Conservation (phyloP, 2,113 vertebrate species). For the Heliornis fulica region DNA sequence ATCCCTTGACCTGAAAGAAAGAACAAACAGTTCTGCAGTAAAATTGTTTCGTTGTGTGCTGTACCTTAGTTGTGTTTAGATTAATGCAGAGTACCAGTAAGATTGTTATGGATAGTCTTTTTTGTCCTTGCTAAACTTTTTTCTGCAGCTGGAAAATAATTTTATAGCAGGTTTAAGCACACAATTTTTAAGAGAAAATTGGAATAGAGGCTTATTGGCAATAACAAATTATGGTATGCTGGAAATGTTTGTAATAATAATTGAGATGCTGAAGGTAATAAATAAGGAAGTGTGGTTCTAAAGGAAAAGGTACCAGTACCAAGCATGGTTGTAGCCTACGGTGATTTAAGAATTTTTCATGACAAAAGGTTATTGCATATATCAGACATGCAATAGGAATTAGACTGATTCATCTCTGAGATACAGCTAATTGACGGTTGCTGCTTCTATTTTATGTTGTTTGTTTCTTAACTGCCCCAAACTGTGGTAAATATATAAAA, state of each 20-base stretch:
- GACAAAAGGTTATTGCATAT: not conserved
- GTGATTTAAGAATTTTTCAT: not conserved
- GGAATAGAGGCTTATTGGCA: not conserved
- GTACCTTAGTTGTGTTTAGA: not conserved
- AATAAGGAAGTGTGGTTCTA: not conserved
- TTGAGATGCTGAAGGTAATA: not conserved
- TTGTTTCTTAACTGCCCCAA: not conserved
- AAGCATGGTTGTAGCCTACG: not conserved
- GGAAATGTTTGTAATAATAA: not conserved
- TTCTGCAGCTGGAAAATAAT: not conserved
- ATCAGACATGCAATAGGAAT: not conserved
- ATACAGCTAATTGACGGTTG: not conserved
- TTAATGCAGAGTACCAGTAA: not conserved
- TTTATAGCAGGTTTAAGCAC: not conserved
- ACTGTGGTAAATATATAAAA: not conserved
- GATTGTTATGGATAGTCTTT: not conserved
- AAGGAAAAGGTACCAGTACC: not conserved
- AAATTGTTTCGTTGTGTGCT: not conserved
- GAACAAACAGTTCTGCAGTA: constrained; percentile 51
- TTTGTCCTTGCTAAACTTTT: not conserved
- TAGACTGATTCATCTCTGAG: not conserved
- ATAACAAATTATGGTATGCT: not conserved
- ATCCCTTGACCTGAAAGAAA: constrained; percentile 42
- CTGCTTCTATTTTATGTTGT: not conserved
- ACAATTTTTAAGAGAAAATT: not conserved